Conservation (phyloP, 2,797 vertebrate species). For the Karalla daura region DNA sequence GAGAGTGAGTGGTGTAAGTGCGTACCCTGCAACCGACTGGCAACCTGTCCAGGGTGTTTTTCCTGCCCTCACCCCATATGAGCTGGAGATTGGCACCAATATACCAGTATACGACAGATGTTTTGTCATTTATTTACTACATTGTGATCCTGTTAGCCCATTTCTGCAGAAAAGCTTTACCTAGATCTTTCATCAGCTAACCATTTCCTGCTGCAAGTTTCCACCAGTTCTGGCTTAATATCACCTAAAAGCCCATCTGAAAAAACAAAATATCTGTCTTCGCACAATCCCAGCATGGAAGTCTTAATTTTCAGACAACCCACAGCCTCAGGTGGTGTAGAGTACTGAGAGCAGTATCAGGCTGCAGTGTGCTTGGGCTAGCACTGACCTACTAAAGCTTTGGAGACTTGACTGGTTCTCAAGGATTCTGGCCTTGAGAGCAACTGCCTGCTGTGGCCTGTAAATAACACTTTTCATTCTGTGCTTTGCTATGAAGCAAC, state of each 20-base stretch:
- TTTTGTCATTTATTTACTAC: neutral
- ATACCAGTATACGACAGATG: too few relatives aligned
- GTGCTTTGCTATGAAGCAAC: neutral
- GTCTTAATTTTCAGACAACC: neutral
- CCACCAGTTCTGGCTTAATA: neutral
- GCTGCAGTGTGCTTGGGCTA: neutral
- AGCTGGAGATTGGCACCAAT: too few relatives aligned
- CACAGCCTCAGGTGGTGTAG: neutral
- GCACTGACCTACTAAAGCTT: conserved; percentile 34
- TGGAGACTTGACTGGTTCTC: conserved; percentile 18
- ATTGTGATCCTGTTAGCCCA: neutral
- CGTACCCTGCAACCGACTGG: too few relatives aligned
- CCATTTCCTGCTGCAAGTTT: neutral
- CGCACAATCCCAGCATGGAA: neutral
- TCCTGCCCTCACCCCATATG: too few relatives aligned
- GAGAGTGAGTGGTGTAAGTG: too few relatives aligned
- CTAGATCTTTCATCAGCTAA: neutral
- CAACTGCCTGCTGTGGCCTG: neutral
- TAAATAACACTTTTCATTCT: neutral
- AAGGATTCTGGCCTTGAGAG: conserved; percentile 24
- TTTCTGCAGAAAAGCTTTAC: neutral
- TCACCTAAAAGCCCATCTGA: conserved; percentile 1
- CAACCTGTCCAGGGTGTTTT: too few relatives aligned
- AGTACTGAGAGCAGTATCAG: conserved; percentile 8
- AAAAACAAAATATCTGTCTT: neutral